A percentile compares a stretch with the other conserved stretches of the same genome.
Conservation (phyloP, 2,888 invertebrate species). For the Dicycla oo region DNA sequence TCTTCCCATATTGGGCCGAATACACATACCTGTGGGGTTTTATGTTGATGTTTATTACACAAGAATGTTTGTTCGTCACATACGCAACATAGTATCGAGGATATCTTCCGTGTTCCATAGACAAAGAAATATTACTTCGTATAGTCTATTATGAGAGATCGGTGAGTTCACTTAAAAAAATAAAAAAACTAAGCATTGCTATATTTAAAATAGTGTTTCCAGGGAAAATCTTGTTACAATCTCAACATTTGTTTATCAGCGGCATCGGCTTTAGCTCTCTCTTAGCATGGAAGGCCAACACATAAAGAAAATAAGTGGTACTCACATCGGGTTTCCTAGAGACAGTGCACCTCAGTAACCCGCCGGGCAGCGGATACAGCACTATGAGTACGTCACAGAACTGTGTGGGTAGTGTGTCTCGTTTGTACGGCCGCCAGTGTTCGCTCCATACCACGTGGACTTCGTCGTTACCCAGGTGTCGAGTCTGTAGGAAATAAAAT, state of each 20-base stretch:
- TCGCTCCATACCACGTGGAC: slow-evolving; percentile 99
- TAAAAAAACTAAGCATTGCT: not conserved
- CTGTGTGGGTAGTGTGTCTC: slow-evolving; percentile 99
- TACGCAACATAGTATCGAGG: too few relatives aligned
- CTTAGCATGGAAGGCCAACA: not conserved
- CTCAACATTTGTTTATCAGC: not conserved
- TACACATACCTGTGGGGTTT: slow-evolving; percentile 92
- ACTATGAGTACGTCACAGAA: slow-evolving; percentile 99
- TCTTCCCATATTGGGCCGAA: slow-evolving; percentile 99
- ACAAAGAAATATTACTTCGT: too few relatives aligned
- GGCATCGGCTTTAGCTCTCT: too few relatives aligned
- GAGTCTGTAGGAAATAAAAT: slow-evolving; percentile 89
- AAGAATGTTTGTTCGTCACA: too few relatives aligned
- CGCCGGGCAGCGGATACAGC: slow-evolving; percentile 97
- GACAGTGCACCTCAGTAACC: slow-evolving; percentile 96
- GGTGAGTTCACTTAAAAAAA: too few relatives aligned
- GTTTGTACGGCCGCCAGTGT: slow-evolving; percentile 97
- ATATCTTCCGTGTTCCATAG: too few relatives aligned
- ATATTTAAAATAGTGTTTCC: not conserved
- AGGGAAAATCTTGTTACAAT: too few relatives aligned
- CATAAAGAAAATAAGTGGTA: not conserved
- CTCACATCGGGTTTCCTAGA: slow-evolving; percentile 96
- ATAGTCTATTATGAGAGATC: too few relatives aligned
- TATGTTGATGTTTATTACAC: not conserved
- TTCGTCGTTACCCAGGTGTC: slow-evolving; percentile 99